Evolutionary conservation across 2,113 vertebrate species (phyloP), one percentile per base, ranked within the genome.

Genomic region (Cygnus buccinator): DNA sequence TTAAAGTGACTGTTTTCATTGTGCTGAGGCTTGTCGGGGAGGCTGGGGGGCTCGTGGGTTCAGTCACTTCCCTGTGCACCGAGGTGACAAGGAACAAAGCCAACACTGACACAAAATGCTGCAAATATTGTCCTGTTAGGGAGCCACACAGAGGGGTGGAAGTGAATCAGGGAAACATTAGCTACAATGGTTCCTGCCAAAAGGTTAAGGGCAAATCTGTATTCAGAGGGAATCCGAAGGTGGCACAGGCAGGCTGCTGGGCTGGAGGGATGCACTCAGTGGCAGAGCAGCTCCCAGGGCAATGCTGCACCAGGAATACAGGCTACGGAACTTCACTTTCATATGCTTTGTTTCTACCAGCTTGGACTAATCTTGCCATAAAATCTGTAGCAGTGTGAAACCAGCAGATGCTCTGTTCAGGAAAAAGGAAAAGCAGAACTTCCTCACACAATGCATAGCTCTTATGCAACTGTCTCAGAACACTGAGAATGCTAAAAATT

Each of bases 391-490:
- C 35, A 21, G 8, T 18, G 18, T 2, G 54, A 57, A 48, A 54
- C 17, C 41, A 43, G 25, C 25, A 35, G 59, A 3, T 59, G 28
- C 25, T 66, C 23, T 35, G 16, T 25, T 52, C 22, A 15, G 50
- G 43, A 19, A 13, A 23, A 13, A 35, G 25, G 9, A 50, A 44
- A 50, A 63, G 14, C 35, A 44, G 21, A 2, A 4, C 5, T 16
- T 68, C 19, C n/a, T 23, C 19, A 7, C 33, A 6, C 3, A 5
- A 23, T 1, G 3, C 3, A 0, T 15, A 16, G 46, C 23, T 48
- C 39, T 58, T 5, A 4, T 10, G 16, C 48, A 35, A 6, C 43
- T 33, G 7, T 33, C 26, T 65, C 10, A 4, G 70, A 18, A 14
- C 26, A 5, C 22, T 7, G 23, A 1, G 1, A 29, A 4, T 11